Conservation (phyloP, 2,888 invertebrate species). For the Brachypalpus laphriformis region DNA sequence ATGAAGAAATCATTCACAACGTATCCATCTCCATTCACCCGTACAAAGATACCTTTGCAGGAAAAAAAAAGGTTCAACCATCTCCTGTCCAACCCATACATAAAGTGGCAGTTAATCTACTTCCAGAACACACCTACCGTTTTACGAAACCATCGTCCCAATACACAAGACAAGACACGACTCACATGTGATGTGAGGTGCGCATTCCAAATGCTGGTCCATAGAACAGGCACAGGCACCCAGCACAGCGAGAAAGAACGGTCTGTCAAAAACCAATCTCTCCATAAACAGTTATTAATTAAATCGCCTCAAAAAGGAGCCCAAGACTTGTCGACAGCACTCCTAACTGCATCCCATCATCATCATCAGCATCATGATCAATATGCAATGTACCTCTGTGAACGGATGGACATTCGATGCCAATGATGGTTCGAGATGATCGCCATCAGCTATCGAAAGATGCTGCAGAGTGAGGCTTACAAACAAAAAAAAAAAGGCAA, state of each 20-base stretch:
- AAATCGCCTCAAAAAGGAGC: slow-evolving; percentile 73
- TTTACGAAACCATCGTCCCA: slow-evolving; percentile 53
- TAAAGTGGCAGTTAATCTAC: slow-evolving; percentile 68
- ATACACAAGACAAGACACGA: slow-evolving; percentile 44
- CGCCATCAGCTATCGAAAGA: slow-evolving; percentile 63
- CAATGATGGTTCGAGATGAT: slow-evolving; percentile 48
- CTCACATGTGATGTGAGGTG: slow-evolving; percentile 10
- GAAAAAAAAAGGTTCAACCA: not conserved
- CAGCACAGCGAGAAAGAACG: slow-evolving; percentile 13
- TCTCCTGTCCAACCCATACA: slow-evolving; percentile 45
- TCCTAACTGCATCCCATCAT: slow-evolving; percentile 62
- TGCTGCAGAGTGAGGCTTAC: not conserved
- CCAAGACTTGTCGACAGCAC: slow-evolving; percentile 71
- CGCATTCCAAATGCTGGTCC: not conserved
- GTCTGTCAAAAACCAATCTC: slow-evolving; percentile 72
- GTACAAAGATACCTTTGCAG: not conserved
- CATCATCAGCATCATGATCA: slow-evolving; percentile 59
- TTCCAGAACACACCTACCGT: slow-evolving; percentile 72
- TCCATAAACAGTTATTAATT: slow-evolving; percentile 74
- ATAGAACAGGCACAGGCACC: not conserved
- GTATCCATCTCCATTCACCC: not conserved
- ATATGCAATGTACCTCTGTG: slow-evolving; percentile 40
- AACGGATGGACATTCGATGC: slow-evolving; percentile 5
- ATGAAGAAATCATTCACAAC: slow-evolving; percentile 59
- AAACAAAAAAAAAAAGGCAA: slow-evolving; percentile 18